A percentile compares a stretch with the other conserved stretches of the same genome.
Evolutionary conservation across 2,888 invertebrate species (phyloP).

Genomic region (Drosophila paramelanica): DNA sequence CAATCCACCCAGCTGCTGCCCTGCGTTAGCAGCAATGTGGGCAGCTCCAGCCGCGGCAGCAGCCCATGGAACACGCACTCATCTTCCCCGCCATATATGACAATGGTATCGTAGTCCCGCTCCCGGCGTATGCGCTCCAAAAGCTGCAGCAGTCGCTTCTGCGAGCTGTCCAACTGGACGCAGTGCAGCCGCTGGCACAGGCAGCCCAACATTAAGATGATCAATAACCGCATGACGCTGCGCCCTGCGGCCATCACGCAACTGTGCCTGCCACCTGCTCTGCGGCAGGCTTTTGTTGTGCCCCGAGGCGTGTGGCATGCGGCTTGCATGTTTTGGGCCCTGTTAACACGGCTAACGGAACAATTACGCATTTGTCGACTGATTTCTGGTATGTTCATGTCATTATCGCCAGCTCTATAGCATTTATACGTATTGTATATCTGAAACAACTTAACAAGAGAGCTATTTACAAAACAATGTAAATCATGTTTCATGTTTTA

Average conservation of each 20-base stretch:
- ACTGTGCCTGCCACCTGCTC: conserved; percentile 28
- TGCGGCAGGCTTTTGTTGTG: not conserved
- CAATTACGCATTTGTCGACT: conserved; percentile 10
- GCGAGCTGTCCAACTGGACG: not conserved
- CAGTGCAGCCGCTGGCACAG: conserved; percentile 12
- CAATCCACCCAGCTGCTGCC: conserved; percentile 45
- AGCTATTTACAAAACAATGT: too few species aligned
- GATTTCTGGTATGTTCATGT: conserved; percentile 6
- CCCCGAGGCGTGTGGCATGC: not conserved
- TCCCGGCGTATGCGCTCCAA: conserved; percentile 40
- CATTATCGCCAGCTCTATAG: not conserved
- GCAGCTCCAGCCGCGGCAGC: conserved; percentile 18
- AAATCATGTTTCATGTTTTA: too few species aligned
- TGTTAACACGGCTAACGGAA: conserved; percentile 8
- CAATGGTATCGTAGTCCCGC: conserved; percentile 34
- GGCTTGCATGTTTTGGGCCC: conserved; percentile 14
- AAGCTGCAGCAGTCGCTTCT: conserved; percentile 18
- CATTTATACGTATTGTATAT: too few species aligned
- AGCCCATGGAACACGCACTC: conserved; percentile 50
- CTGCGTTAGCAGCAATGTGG: conserved; percentile 30
- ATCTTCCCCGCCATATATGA: conserved; percentile 54
- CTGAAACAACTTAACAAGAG: too few species aligned
- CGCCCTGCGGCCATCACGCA: conserved; percentile 23
- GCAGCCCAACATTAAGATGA: conserved; percentile 4
- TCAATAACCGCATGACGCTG: conserved; percentile 20